Percentiles rank a stretch among this genome's conserved stretches.
Evolutionary conservation across 2,888 invertebrate genomes (phyloP).

Genomic region (Selenia dentaria): DNA sequence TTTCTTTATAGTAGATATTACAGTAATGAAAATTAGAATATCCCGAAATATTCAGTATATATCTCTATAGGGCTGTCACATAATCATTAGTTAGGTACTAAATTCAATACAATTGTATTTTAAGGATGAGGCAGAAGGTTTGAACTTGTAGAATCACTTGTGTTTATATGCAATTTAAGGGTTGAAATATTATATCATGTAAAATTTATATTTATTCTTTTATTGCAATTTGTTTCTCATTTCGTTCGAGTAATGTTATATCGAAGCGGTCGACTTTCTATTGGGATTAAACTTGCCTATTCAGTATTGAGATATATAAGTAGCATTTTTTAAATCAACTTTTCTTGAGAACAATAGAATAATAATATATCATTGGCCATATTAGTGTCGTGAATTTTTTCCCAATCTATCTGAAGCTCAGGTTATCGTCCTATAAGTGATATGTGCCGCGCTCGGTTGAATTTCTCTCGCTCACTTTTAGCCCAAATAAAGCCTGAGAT

Average conservation of each 20-base stretch:
- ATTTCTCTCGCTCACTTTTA: constrained; percentile 42
- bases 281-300: constrained; percentile 8
- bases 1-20: too few species aligned
- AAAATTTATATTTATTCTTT: too few species aligned
- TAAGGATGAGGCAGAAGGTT: too few species aligned
- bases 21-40: too few species aligned
- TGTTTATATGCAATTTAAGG: too few species aligned
- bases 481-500: constrained; percentile 48
- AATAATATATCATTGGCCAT: constrained; percentile 25
- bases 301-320: constrained; percentile 15
- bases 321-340: constrained; percentile 15
- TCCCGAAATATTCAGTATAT: too few species aligned
- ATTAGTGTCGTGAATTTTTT: constrained; percentile 20
- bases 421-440: constrained; percentile 16
- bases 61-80: too few species aligned
- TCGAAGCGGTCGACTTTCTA: constrained; percentile 3
- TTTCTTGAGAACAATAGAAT: constrained; percentile 18
- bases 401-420: constrained; percentile 9
- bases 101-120: too few species aligned
- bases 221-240: too few species aligned
- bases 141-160: too few species aligned
- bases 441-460: constrained; percentile 43
- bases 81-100: too few species aligned
- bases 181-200: too few species aligned
- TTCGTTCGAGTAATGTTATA: not conserved